phyloP scores from a whole-genome alignment of 2,113 vertebrate genomes.

The Caloenas nicobarica region DNA sequence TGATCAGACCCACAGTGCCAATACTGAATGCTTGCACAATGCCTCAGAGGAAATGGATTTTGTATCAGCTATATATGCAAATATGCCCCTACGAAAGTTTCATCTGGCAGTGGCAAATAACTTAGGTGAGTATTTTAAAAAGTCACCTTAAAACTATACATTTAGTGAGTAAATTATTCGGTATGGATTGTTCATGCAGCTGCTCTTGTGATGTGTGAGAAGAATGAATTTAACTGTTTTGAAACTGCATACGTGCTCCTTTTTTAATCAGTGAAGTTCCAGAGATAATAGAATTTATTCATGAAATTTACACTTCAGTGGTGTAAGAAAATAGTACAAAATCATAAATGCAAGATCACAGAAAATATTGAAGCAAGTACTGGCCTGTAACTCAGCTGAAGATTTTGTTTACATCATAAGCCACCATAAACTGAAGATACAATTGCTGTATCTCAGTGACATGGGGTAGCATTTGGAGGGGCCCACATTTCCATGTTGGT shows the following conservation, averaged over 20 bases:
- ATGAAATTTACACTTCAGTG: slow-evolving; percentile 66
- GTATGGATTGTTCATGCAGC: background rate
- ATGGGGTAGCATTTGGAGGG: background rate
- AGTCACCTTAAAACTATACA: slow-evolving; percentile 25
- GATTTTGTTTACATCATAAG: background rate
- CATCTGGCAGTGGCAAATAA: background rate
- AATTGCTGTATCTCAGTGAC: background rate
- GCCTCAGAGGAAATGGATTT: background rate
- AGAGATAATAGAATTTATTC: slow-evolving; percentile 59
- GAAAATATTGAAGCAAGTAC: background rate
- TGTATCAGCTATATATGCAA: background rate
- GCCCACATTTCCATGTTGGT: fast-evolving
- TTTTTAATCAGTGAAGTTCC: background rate
- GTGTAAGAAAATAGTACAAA: slow-evolving; percentile 27
- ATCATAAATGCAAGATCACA: background rate
- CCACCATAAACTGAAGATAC: background rate
- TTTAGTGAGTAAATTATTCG: slow-evolving; percentile 31
- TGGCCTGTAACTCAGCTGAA: background rate
- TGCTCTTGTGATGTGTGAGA: background rate
- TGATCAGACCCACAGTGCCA: background rate
- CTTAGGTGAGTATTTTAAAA: background rate
- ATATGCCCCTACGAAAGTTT: background rate
- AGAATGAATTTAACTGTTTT: background rate
- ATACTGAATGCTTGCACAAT: background rate
- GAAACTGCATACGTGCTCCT: fast-evolving